These are phyloP conservation scores for Cecidostiba fungosa DNA, from an alignment of 2,888 invertebrate genomes.

Conservation along the genomic window DNA sequence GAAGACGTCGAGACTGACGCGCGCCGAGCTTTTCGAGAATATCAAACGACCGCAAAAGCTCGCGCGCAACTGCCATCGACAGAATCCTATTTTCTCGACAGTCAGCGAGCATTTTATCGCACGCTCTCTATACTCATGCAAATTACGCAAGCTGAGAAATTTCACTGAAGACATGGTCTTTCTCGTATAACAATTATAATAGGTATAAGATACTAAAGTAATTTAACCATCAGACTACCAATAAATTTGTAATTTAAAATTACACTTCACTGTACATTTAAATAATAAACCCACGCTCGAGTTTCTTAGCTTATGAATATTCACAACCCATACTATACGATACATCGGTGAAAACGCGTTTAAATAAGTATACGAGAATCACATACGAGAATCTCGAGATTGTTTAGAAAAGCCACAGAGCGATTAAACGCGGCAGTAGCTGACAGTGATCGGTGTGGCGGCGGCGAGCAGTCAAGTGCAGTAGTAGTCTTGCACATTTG, in stretches of 20 bases:
- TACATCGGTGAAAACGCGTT: neutral
- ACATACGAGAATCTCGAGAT: neutral
- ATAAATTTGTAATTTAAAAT: constrained; percentile 13
- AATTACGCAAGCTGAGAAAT: neutral
- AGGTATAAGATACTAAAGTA: neutral
- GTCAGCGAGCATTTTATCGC: neutral
- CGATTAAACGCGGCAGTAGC: constrained; percentile 16
- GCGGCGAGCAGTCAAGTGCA: constrained; percentile 40
- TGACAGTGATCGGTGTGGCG: constrained; percentile 32
- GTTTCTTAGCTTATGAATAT: neutral
- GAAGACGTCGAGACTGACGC: neutral
- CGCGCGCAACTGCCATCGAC: neutral
- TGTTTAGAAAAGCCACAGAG: constrained; percentile 25
- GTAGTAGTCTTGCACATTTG: constrained; percentile 40
- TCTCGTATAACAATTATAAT: too few species aligned
- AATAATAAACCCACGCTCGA: neutral
- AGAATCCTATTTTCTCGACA: neutral
- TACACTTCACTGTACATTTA: too few species aligned
- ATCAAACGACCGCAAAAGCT: constrained; percentile 15
- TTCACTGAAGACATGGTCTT: too few species aligned
- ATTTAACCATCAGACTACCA: neutral
- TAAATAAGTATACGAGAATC: constrained; percentile 3
- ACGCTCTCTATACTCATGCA: neutral
- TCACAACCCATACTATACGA: neutral
- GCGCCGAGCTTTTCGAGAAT: neutral